These are phyloP conservation scores for Macaria liturata DNA, from an alignment of 2,888 invertebrate species.

Conservation along the genomic window DNA sequence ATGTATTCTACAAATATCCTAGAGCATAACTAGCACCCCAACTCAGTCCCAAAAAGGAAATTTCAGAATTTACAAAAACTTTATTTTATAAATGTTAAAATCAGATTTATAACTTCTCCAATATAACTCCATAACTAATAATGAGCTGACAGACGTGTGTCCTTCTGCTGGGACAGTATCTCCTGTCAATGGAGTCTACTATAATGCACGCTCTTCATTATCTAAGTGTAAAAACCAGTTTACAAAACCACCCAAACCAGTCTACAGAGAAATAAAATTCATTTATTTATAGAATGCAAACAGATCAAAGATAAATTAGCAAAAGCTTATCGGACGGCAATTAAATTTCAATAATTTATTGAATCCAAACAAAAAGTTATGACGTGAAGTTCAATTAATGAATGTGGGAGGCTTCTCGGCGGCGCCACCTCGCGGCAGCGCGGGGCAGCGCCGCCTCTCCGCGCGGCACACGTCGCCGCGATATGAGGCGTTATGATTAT, in stretches of 20 bases:
- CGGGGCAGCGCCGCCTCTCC: conserved; percentile 60
- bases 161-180: conserved; percentile 6
- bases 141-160: background rate
- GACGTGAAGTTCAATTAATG: conserved; percentile 76
- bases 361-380: conserved; percentile 72
- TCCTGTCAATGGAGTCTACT: conserved; percentile 16
- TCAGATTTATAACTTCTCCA: no score
- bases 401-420: conserved; percentile 77
- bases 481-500: conserved; percentile 84
- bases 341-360: conserved; percentile 48
- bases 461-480: conserved; percentile 72
- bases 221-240: conserved; percentile 30
- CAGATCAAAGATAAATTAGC: conserved; percentile 37
- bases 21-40: no score
- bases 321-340: conserved; percentile 42
- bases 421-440: conserved; percentile 78
- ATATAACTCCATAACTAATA: background rate
- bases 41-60: no score
- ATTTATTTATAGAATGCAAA: conserved; percentile 30
- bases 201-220: conserved; percentile 23
- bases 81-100: no score
- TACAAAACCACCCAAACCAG: conserved; percentile 25
- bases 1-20: no score
- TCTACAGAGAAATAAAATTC: conserved; percentile 21
- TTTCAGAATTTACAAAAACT: no score